Conservation (phyloP, 1,140 invertebrate species). For the Drosophila leontia region DNA sequence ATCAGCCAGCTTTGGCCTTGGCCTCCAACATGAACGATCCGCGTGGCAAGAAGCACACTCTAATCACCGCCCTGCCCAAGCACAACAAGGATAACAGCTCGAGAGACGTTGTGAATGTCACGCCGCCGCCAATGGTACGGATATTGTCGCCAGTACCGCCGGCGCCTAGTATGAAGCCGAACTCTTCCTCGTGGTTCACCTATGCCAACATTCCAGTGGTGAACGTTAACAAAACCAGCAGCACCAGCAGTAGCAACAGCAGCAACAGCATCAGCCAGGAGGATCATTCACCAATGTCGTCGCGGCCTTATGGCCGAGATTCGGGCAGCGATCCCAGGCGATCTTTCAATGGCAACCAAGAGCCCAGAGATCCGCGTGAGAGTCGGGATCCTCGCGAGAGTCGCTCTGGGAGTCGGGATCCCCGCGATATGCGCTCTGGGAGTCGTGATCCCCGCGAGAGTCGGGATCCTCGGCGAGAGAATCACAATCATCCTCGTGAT, state of each 20-base stretch:
- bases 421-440: neutral
- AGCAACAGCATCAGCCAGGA: neutral
- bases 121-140: neutral
- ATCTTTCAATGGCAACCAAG: slow-evolving; percentile 1
- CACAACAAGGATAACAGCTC: neutral
- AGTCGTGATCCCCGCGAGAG: neutral
- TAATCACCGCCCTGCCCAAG: neutral
- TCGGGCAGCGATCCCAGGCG: neutral
- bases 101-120: neutral
- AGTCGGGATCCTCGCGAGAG: neutral
- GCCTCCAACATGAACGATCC: slow-evolving; percentile 53
- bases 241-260: neutral
- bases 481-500: slow-evolving; percentile 3
- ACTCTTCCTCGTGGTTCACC: neutral
- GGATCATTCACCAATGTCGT: neutral
- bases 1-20: neutral
- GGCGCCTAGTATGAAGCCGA: slow-evolving; percentile 19
- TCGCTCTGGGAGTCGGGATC: neutral
- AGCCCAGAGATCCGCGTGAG: neutral
- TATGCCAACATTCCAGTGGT: neutral
- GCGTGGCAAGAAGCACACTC: slow-evolving; percentile 40
- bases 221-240: neutral
- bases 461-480: neutral
- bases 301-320: neutral
- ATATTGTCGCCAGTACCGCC: slow-evolving; percentile 22